These are phyloP conservation scores for Nomada flava DNA, from an alignment of 2,888 invertebrate species.

Conservation along the genomic window DNA sequence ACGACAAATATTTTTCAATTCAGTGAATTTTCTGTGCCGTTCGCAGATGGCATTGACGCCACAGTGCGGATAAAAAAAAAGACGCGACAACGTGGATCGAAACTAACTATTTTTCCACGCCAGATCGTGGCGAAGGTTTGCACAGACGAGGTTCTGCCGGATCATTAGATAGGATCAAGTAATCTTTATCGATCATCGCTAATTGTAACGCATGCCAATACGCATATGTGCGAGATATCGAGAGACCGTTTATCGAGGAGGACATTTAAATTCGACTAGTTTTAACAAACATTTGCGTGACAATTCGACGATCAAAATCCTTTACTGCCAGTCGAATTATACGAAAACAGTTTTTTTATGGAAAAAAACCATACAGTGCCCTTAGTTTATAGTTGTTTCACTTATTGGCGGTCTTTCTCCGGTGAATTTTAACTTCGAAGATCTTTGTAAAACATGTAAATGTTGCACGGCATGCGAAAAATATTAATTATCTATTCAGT, in stretches of 20 bases:
- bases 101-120: background rate
- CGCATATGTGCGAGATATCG: background rate
- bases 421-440: too few species aligned
- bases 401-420: too few species aligned
- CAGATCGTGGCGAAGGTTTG: background rate
- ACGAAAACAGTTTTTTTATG: too few species aligned
- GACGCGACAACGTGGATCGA: constrained; percentile 5
- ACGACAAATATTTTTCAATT: background rate
- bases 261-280: background rate
- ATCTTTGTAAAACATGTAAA: too few species aligned
- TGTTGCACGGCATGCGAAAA: too few species aligned
- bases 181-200: constrained; percentile 19
- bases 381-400: too few species aligned
- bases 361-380: too few species aligned
- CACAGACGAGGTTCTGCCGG: background rate
- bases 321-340: background rate
- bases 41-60: constrained; percentile 6
- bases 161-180: background rate
- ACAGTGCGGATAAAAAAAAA: constrained; percentile 1
- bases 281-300: background rate
- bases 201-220: background rate
- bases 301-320: background rate
- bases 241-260: background rate
- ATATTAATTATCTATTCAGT: too few species aligned
- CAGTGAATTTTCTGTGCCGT: constrained; percentile 8